Conservation (phyloP, 2,797 vertebrate species). For the Alectoris magna region DNA sequence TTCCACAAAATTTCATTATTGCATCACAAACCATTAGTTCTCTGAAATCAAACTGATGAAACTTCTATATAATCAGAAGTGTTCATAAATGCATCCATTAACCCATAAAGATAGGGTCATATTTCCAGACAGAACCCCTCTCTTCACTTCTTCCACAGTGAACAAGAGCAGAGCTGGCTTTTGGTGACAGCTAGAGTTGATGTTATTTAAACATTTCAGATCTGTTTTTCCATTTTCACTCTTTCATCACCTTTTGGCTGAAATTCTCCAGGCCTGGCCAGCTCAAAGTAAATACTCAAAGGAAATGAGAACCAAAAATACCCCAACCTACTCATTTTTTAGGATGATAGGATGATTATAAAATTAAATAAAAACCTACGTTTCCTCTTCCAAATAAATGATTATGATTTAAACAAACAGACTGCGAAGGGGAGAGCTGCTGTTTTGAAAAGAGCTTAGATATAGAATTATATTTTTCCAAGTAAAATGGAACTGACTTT, state of each 20-base stretch:
- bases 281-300: conserved; percentile 26
- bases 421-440: background rate
- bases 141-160: background rate
- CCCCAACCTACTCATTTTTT: background rate
- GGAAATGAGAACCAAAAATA: background rate
- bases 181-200: background rate
- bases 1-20: background rate
- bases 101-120: background rate
- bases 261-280: conserved; percentile 25
- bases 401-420: conserved; percentile 37
- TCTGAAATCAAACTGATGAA: background rate
- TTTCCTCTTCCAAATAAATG: conserved; percentile 31
- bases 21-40: background rate
- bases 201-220: conserved; percentile 15
- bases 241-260: conserved; percentile 32
- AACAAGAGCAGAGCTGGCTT: background rate
- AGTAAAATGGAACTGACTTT: background rate
- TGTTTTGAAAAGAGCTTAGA: background rate
- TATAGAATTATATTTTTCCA: background rate
- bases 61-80: background rate
- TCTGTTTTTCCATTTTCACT: background rate
- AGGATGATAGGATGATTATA: background rate
- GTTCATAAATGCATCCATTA: background rate
- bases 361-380: conserved; percentile 12
- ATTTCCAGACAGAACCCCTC: background rate